These are phyloP conservation scores for Drosophila rhopaloa DNA, from an alignment of 1,140 invertebrate species.

Conservation along the genomic window DNA sequence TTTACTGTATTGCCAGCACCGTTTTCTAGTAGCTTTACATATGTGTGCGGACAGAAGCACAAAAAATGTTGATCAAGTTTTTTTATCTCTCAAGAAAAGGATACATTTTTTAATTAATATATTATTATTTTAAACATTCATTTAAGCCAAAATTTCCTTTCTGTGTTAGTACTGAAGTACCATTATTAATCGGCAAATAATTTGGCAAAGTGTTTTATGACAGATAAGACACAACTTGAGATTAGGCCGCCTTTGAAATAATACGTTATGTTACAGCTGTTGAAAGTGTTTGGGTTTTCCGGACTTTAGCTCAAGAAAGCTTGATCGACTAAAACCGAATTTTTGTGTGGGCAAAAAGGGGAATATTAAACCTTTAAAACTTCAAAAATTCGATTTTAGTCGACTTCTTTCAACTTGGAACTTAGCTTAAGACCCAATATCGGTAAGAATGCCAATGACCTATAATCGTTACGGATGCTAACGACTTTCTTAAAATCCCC, in stretches of 20 bases:
- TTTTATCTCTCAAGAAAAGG: no score
- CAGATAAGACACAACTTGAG: slow-evolving; percentile 57
- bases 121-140: no score
- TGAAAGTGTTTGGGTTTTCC: slow-evolving; percentile 8
- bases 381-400: no score
- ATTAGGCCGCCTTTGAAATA: slow-evolving; percentile 31
- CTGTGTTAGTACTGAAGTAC: slow-evolving; percentile 8
- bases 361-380: no score
- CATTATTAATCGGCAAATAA: slow-evolving; percentile 47
- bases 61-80: neutral
- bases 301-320: neutral
- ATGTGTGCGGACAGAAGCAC: no score
- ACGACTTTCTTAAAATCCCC: neutral
- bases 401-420: no score
- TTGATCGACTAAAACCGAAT: no score
- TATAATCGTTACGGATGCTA: no score
- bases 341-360: no score
- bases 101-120: no score
- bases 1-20: neutral
- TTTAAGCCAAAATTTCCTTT: neutral
- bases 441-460: neutral
- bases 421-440: neutral
- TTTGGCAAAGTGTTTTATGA: slow-evolving; percentile 48
- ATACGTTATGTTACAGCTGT: neutral
- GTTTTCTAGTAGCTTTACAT: neutral